Evolutionary conservation across 2,113 vertebrate genomes (phyloP), one percentile per base, ranked within the genome.

Genomic region (Anguilla rostrata): DNA sequence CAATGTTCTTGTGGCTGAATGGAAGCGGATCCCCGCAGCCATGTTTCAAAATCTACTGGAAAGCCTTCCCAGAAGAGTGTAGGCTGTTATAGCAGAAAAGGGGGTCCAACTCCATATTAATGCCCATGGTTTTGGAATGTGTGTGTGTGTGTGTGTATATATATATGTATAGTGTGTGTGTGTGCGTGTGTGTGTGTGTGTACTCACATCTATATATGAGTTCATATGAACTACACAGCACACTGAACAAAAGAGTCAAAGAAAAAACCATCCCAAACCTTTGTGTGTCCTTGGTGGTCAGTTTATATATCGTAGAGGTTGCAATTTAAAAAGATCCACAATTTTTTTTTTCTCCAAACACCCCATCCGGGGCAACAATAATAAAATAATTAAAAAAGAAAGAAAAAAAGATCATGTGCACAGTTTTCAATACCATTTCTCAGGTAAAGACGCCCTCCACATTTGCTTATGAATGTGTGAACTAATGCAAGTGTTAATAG

Each of bases 311-410:
- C 94, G 92, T 94, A 95, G 94, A 94, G 94, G 93, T 95, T 95
- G 95, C 94, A 95, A 93, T 95, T 95, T 93, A 93, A 95, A 95
- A 96, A 94, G 91, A 93, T 89, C 94, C 93, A 96, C 94, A 95
- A 93, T 92, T 95, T 84, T 86, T 92, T 92, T 91, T 93, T 92
- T 93, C 93, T 90, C 60, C 92, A 95, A 95, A 95, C 94, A 95
- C 93, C 81, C 94, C 92, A 92, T 94, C 93, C 95, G 63, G 22
- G 63, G 46, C 34, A 60, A 79, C 46, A 39, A 82, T 40, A 56
- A 34, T 40, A 43, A 81, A 16, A 43, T 26, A 26, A 39, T 83
- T 60, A 60, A 20, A 49, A 94, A 95, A 94, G 93, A 78, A 94
- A 95, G 93, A 83, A 88, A 93, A 88, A 93, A 90, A 93, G 91